These are phyloP conservation scores for Tympanoctomys barrerae DNA, from an alignment of 2,797 vertebrate genomes.

Conservation along the genomic window DNA sequence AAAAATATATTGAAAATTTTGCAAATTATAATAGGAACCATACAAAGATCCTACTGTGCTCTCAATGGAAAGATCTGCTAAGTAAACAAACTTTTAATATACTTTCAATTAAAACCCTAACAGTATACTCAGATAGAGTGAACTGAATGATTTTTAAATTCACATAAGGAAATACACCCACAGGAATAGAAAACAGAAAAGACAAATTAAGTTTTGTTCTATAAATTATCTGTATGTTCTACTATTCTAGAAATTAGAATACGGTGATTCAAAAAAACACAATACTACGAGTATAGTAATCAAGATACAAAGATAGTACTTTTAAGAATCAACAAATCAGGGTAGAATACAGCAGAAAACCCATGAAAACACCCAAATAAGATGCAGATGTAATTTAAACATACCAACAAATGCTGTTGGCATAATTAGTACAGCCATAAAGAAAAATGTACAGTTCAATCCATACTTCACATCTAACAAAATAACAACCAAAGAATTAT, in stretches of 20 bases:
- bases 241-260: slow-evolving; percentile 38
- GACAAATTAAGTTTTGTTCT: background rate
- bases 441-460: background rate
- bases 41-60: background rate
- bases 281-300: background rate
- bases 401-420: background rate
- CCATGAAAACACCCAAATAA: background rate
- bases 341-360: background rate
- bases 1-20: background rate
- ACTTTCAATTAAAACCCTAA: slow-evolving; percentile 46
- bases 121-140: background rate
- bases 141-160: slow-evolving; percentile 49
- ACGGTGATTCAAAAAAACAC: background rate
- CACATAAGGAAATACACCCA: slow-evolving; percentile 11
- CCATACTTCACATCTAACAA: slow-evolving; percentile 23
- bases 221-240: background rate
- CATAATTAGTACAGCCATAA: background rate
- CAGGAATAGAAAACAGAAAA: slow-evolving; percentile 1
- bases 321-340: slow-evolving; percentile 24
- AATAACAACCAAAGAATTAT: background rate
- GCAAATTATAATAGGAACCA: background rate
- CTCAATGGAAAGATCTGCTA: background rate
- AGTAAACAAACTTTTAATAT: slow-evolving; percentile 26
- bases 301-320: background rate
- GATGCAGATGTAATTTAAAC: background rate